Evolutionary conservation across 2,113 vertebrate genomes (phyloP).

Genomic region (Eclectus roratus): DNA sequence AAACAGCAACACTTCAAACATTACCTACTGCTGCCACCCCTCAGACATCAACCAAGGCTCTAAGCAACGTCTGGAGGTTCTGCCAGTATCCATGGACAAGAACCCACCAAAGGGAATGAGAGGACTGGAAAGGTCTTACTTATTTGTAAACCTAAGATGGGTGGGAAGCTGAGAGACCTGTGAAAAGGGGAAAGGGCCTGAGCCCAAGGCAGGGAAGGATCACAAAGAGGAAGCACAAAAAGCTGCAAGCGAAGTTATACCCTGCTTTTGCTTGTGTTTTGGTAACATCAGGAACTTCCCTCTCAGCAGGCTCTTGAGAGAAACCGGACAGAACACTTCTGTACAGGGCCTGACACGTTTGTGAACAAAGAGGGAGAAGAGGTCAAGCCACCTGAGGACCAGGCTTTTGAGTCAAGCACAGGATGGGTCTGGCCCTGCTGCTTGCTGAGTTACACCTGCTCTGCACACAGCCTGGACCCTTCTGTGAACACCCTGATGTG

Average conservation of each 20-base stretch:
- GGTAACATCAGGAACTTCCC: neutral
- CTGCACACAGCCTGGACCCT: neutral
- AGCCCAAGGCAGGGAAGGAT: neutral
- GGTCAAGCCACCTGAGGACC: neutral
- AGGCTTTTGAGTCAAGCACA: neutral
- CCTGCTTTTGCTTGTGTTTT: neutral
- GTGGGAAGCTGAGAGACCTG: neutral
- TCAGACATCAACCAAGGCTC: neutral
- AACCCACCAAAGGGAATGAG: neutral
- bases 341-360: neutral
- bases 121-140: neutral
- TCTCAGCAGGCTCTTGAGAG: neutral
- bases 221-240: neutral
- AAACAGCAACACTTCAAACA: neutral
- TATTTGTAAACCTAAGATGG: neutral
- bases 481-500: rapidly evolving
- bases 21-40: neutral
- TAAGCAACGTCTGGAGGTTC: neutral
- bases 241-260: neutral
- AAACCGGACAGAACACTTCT: neutral
- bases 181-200: neutral
- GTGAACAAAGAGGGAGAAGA: neutral
- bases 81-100: neutral
- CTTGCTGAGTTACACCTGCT: neutral
- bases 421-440: neutral